Percentiles rank a stretch among this genome's conserved stretches.
These are phyloP conservation scores for Marasmarcha lunaedactyla DNA, from an alignment of 2,888 invertebrate species.

Conservation along the genomic window DNA sequence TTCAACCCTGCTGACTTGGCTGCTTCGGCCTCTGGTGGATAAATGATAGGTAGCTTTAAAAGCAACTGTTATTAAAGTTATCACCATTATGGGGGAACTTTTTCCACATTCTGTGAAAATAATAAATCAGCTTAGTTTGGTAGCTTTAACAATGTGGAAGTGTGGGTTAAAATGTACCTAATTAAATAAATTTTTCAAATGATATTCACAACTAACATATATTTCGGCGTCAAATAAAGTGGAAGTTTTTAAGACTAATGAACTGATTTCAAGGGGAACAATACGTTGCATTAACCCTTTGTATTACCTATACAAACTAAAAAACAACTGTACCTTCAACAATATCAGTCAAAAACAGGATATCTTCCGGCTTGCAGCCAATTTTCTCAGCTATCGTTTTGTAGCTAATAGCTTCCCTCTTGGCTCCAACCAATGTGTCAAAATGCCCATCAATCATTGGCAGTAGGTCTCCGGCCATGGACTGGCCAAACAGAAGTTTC, in stretches of 20 bases:
- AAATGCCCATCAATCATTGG: slow-evolving; percentile 82
- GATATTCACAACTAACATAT: too few relatives aligned
- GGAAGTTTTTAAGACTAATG: too few relatives aligned
- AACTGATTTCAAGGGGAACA: too few relatives aligned
- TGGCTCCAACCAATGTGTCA: slow-evolving; percentile 87
- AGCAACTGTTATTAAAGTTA: neutral
- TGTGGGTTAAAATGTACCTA: too few relatives aligned
- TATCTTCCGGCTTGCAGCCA: slow-evolving; percentile 71
- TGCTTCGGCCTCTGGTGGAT: slow-evolving; percentile 81
- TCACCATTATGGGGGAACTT: too few relatives aligned
- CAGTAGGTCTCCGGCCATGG: slow-evolving; percentile 81
- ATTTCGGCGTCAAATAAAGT: too few relatives aligned
- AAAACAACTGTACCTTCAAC: slow-evolving; percentile 85
- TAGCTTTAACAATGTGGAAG: too few relatives aligned
- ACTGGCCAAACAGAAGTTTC: slow-evolving; percentile 84
- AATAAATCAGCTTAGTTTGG: too few relatives aligned
- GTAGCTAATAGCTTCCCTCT: slow-evolving; percentile 84
- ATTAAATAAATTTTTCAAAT: too few relatives aligned
- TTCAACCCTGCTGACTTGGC: slow-evolving; percentile 81
- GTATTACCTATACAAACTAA: too few relatives aligned
- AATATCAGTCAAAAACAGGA: slow-evolving; percentile 90
- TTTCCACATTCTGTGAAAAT: too few relatives aligned
- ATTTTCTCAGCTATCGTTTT: slow-evolving; percentile 79
- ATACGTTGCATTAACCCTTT: too few relatives aligned
- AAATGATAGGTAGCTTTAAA: neutral